Percentiles rank a stretch among this genome's conserved stretches.
Evolutionary conservation across 2,797 vertebrate genomes (phyloP).

Genomic region (Spatula clypeata): DNA sequence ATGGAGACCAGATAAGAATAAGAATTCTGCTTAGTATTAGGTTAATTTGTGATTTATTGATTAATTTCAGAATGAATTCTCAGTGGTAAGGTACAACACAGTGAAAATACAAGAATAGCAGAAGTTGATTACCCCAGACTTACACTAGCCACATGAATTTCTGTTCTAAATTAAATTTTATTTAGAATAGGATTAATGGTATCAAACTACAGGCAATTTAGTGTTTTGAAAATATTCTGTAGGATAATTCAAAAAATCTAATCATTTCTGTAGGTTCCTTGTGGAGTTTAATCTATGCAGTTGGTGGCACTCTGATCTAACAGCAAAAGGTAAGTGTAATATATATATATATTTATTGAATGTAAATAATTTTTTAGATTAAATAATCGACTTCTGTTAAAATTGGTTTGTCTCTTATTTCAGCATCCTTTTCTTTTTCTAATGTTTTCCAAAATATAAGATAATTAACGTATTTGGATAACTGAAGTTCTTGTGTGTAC

Average conservation of each 20-base stretch:
- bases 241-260: slow-evolving; percentile 57
- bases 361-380: not conserved
- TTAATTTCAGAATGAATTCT: not conserved
- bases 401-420: not conserved
- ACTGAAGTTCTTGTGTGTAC: not conserved
- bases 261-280: slow-evolving; percentile 90
- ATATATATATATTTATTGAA: not conserved
- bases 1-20: not conserved
- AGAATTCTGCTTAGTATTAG: not conserved
- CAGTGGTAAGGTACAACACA: not conserved
- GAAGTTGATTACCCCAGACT: not conserved
- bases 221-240: not conserved
- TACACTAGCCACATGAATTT: not conserved
- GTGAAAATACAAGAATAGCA: not conserved
- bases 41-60: not conserved
- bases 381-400: not conserved
- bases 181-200: not conserved
- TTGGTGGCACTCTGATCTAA: slow-evolving; percentile 96
- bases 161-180: not conserved
- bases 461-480: not conserved
- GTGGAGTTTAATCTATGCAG: slow-evolving; percentile 98
- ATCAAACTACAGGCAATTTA: not conserved
- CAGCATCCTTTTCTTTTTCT: not conserved
- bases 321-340: slow-evolving; percentile 90
- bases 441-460: not conserved